Base-by-base conservation (phyloP, 2,113 vertebrate species). In the Coryphaenoides rupestris region DNA sequence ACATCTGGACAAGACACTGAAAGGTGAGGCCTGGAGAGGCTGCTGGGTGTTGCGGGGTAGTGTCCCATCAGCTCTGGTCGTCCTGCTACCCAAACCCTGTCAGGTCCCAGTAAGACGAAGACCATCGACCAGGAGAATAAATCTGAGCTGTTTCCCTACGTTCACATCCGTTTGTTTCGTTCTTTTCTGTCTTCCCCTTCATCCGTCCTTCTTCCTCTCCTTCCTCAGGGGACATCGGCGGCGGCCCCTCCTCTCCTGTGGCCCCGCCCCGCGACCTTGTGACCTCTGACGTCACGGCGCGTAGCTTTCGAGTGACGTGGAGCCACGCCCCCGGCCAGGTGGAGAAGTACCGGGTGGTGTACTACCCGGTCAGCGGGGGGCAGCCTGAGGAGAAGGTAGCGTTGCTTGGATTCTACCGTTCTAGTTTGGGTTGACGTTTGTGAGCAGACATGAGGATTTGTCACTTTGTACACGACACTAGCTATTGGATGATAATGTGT, bases 271-370 rank as follows among this genome's bases (percentile, higher is more conserved):
- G 89, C 0, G 87, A 98, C 73, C 86, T 99, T 47, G 79, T 92
- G 59, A 97, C 89, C 0, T 98, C 95, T 0, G 95, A 94, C 22
- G 87, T 99, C 55, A 96, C 95, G 1, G 95, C 96, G 3, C 90
- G 95, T 69, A 94, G 95, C 62, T 96, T 99, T 79, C 89, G 91
- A 1, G 93, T 98, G 49, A 89, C 80, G 9, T 99, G 97, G 97
- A 92, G 88, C 1, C 94, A 91, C 0, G 91, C 95, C 0, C 84
- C 93, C 0, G 94, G 95, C 45, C 86, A 89, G 55, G 95, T 97
- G 86, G 92, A 95, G 83, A 98, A 96, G 68, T 99, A 99, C 88
- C 90, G 95, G 7, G 94, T 98, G 26, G 95, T 99, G 1, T 99
- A 94, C 77, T 95, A 98, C 68, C 94, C 96, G 0, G 91, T 92